A percentile compares a stretch with the other conserved stretches of the same genome.
phyloP scores from a whole-genome alignment of 2,113 vertebrate species.

The Ceratotherium simum region DNA sequence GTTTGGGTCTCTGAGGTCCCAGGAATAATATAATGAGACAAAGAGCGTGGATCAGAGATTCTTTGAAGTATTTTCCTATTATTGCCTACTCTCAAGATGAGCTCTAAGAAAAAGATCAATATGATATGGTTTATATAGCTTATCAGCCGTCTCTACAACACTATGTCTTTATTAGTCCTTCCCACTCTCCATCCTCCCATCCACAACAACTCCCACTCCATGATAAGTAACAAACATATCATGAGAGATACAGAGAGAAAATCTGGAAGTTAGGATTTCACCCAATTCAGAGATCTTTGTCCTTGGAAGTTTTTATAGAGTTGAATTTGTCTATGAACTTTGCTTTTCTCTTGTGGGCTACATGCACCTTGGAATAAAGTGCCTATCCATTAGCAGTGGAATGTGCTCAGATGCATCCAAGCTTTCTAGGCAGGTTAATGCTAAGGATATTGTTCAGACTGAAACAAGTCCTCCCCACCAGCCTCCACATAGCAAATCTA shows the following conservation, averaged over 20 bases:
- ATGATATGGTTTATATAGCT: neutral
- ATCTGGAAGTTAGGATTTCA: neutral
- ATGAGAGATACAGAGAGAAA: neutral
- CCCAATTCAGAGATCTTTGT: neutral
- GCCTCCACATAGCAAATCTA: neutral
- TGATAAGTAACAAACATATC: neutral
- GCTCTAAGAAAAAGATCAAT: neutral
- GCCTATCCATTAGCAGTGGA: neutral
- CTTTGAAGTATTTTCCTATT: conserved; percentile 30
- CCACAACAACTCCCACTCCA: neutral
- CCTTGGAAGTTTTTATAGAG: neutral
- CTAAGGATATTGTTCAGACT: neutral
- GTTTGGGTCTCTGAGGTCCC: neutral
- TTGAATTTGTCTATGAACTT: neutral
- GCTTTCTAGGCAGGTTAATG: neutral
- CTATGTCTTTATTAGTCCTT: neutral
- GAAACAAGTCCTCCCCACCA: neutral
- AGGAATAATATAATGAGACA: neutral
- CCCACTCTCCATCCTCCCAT: neutral
- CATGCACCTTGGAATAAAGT: conserved; percentile 9
- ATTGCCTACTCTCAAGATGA: conserved; percentile 26
- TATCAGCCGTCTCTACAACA: neutral
- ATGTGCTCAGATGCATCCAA: neutral
- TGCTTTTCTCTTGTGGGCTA: neutral
- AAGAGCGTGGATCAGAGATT: neutral